Evolutionary conservation across 2,888 invertebrate species (phyloP).

Genomic region (Luperina testacea): DNA sequence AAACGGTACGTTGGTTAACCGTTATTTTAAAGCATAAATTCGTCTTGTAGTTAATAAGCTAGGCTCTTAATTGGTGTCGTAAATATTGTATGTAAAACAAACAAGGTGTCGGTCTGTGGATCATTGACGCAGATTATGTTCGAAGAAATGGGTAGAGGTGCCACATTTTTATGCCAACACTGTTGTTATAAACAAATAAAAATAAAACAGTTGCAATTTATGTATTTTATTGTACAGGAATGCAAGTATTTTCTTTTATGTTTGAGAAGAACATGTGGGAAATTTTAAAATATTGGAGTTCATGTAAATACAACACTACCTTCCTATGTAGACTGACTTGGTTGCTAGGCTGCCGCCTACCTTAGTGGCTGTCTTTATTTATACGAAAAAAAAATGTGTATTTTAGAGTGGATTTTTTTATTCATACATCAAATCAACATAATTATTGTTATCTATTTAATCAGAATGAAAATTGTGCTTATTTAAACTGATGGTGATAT

Average conservation of each 20-base stretch:
- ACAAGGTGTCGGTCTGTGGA: conserved; percentile 78
- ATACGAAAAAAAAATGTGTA: too few relatives aligned
- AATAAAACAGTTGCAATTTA: conserved; percentile 40
- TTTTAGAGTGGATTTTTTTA: neutral
- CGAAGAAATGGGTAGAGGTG: conserved; percentile 33
- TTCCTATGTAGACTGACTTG: neutral
- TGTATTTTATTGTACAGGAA: conserved; percentile 26
- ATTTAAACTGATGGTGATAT: neutral
- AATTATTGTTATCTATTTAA: neutral
- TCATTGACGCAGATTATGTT: conserved; percentile 68
- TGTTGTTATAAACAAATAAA: conserved; percentile 31
- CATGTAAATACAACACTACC: neutral
- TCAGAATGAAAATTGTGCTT: neutral
- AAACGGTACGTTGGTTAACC: conserved; percentile 72
- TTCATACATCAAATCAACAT: too few relatives aligned
- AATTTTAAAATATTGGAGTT: conserved; percentile 14
- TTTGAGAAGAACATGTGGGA: neutral
- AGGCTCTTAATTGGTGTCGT: conserved; percentile 83
- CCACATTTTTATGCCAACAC: conserved; percentile 44
- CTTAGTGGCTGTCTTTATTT: neutral
- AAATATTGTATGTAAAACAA: conserved; percentile 86
- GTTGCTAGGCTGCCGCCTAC: neutral
- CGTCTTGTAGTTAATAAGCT: conserved; percentile 84
- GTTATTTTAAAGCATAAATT: conserved; percentile 80
- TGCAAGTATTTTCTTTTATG: conserved; percentile 32